These are phyloP conservation scores for Galendromus occidentalis DNA, from an alignment of 1,140 invertebrate genomes.

Conservation along the genomic window DNA sequence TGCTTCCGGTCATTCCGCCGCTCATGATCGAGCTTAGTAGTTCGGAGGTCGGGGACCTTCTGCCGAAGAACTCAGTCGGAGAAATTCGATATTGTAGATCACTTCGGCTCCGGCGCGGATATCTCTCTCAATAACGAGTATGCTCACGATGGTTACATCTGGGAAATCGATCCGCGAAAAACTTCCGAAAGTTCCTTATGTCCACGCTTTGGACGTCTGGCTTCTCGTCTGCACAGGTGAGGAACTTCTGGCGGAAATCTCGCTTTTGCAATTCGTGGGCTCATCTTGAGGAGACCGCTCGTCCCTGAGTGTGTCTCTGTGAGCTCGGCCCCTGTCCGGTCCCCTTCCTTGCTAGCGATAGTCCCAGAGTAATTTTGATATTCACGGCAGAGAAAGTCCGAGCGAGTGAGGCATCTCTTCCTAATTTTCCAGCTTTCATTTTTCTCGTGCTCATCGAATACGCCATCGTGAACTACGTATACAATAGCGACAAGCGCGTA, in stretches of 20 bases:
- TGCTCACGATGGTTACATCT: constrained; percentile 35
- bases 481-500: constrained; percentile 18
- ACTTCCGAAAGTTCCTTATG: constrained; percentile 44
- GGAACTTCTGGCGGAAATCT: neutral
- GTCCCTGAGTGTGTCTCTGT: no score
- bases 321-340: no score
- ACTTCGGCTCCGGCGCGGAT: constrained; percentile 36
- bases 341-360: no score
- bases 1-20: neutral
- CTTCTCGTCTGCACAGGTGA: constrained; percentile 49
- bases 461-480: constrained; percentile 66
- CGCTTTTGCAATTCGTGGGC: no score
- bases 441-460: constrained; percentile 68
- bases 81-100: neutral
- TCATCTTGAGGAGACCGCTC: no score
- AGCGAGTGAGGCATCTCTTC: no score
- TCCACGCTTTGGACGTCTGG: constrained; percentile 76
- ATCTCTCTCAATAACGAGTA: constrained; percentile 38
- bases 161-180: constrained; percentile 32
- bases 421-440: constrained; percentile 38
- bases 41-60: no score
- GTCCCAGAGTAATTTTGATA: no score
- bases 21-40: no score
- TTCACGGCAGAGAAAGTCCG: no score
- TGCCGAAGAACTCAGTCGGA: no score